Conservation (phyloP, 2,113 vertebrate species). For the Crotalus helleri region DNA sequence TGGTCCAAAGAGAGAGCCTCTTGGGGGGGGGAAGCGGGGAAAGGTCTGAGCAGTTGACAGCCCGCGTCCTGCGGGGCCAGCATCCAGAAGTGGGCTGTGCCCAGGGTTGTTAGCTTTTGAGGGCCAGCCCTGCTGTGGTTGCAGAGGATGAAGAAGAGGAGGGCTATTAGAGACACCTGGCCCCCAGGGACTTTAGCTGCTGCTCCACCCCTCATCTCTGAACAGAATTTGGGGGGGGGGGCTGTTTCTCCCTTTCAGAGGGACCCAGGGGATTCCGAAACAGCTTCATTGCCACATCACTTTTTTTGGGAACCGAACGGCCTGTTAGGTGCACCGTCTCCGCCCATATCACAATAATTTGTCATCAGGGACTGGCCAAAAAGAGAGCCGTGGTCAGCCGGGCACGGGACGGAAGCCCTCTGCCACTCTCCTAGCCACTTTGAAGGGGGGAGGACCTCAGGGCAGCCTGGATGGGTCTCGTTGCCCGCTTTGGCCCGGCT, state of each 20-base stretch:
- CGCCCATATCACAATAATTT: background rate
- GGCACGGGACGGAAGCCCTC: background rate
- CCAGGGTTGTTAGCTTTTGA: background rate
- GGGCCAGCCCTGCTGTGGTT: background rate
- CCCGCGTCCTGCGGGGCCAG: background rate
- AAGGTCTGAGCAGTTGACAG: background rate
- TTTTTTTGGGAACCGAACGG: background rate
- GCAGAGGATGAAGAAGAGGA: background rate
- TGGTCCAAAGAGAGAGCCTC: too few species aligned
- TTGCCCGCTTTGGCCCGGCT: background rate
- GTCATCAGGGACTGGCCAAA: background rate
- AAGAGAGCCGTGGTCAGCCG: background rate
- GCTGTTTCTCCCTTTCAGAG: background rate
- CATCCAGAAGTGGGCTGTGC: background rate
- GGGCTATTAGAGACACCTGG: background rate
- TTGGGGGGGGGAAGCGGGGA: background rate
- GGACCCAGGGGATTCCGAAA: background rate
- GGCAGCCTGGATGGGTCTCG: background rate
- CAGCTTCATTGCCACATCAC: background rate
- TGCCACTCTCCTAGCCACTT: background rate
- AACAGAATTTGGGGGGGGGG: background rate
- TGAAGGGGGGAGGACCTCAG: background rate
- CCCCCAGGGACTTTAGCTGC: background rate
- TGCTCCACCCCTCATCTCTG: background rate
- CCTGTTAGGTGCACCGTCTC: accelerated